Base-by-base conservation (phyloP, 2,797 vertebrate species). In the Geotrypetes seraphini region DNA sequence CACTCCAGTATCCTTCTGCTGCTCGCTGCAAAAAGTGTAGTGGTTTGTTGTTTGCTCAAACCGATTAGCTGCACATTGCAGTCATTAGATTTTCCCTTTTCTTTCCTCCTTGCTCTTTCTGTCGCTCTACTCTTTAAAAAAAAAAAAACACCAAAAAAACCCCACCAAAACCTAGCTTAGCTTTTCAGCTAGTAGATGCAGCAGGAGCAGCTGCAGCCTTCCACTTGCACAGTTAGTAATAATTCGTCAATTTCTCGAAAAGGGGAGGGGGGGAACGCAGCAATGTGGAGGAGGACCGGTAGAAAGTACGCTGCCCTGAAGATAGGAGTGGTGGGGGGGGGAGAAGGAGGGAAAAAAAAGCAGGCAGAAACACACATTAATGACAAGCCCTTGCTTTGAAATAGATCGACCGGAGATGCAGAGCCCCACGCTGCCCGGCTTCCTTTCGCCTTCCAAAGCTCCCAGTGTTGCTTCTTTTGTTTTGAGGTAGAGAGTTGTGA, bases 161-260 rank as follows among this genome's bases (percentile, higher is more conserved):
- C n/a, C n/a, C n/a, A n/a, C n/a, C n/a, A n/a, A n/a, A 9, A 75
- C 70, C 69, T 53, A 57, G 66, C 69, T 60, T 71, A 81, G 57
- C 54, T 61, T 44, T 56, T 57, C 56, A 43, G 52, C 50, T 50
- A 36, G 42, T 34, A 34, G 41, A 53, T 45, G 46, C 50, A 58
- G 78, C 82, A 85, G 83, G 82, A 47, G 79, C 80, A 84, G 80
- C 86, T 85, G 81, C 69, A 69, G 71, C 78, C 82, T 80, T 71
- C 78, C 59, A 69, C 73, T 57, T 79, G 84, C 76, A 81, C 82
- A 77, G 71, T 81, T 85, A 84, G 79, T 82, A 77, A 80, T 83
- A 84, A 87, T 88, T 85, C 81, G 66, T 83, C 81, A 84, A 76
- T 87, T 83, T 71, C 84, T 83, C 75, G 40, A 66, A 70, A 78